phyloP scores from a whole-genome alignment of 2,113 vertebrate species.

The Ochotona curzoniae region DNA sequence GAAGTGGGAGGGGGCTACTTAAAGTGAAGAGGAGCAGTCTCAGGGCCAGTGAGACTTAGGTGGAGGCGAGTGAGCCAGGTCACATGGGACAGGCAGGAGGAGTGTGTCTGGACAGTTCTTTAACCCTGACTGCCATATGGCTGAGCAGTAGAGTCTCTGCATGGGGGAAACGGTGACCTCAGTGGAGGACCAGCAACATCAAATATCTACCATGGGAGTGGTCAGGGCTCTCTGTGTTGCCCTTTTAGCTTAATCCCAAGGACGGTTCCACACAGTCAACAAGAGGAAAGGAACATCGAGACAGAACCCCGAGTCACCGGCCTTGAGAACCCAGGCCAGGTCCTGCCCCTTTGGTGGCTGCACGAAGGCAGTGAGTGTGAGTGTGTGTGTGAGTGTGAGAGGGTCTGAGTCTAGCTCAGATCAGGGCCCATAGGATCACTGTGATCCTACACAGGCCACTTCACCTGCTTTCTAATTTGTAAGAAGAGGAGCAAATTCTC shows the following conservation, averaged over 20 bases:
- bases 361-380: not conserved
- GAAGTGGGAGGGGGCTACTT: not conserved
- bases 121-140: not conserved
- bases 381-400: not conserved
- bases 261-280: not conserved
- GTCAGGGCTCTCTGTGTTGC: not conserved
- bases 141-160: not conserved
- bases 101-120: not conserved
- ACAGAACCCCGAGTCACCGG: not conserved
- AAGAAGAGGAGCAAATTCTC: not conserved
- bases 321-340: not conserved
- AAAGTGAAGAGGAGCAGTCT: not conserved
- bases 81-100: not conserved
- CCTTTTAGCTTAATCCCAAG: not conserved
- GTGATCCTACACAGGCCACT: not conserved
- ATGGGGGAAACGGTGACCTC: not conserved
- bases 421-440: not conserved
- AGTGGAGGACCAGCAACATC: not conserved
- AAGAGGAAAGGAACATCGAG: not conserved
- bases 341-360: not conserved
- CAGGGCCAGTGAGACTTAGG: not conserved
- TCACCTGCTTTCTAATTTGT: not conserved
- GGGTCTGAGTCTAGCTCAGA: not conserved
- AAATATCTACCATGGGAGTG: not conserved
- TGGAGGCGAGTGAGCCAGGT: not conserved